Base-by-base conservation (phyloP, 2,797 vertebrate genomes). In the Ctenochaetus hawaiiensis region DNA sequence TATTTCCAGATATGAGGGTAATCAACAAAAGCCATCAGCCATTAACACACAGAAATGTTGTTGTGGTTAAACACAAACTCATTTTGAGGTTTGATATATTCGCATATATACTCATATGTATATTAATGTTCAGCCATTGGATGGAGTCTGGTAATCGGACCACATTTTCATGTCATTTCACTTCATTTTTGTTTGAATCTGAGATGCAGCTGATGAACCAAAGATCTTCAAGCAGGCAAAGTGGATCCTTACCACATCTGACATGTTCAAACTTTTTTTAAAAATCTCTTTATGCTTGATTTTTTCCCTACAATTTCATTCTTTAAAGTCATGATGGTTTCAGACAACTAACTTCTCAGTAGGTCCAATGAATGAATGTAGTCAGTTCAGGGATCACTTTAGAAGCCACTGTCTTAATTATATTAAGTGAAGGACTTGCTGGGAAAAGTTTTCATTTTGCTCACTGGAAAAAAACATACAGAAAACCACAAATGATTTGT, bases 381-480 rank as follows among this genome's bases (percentile, higher is more conserved):
- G 66, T 20, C 10, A 49, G 16, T 43, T 52, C 45, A 58, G 22
- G 47, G 34, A 57, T n/a, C n/a, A n/a, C n/a, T 64, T 39, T 66
- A 37, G 63, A 48, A 70, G 18, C 22, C 54, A 51, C 20, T 8
- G 14, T 51, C 23, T 75, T 22, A 48, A 75, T 72, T 72, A 63
- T 37, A 81, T 78, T 74, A 65, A 78, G 47, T 20, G 26, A 48
- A 60, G 44, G 51, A 44, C 53, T 57, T 26, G 22, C 75, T 41
- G 17, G 58, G 44, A 72, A 71, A 63, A 3, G 51, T 80, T 78
- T 77, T n/a, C 49, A 51, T 67, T 65, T 34, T 43, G 17, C 58
- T 17, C 64, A 71, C 13, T 73, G 49, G n/a, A 60, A 53, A 26
- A 59, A 60, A 45, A 62, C 1, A 9, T 5, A 5, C 6, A 8